A percentile compares a stretch with the other conserved stretches of the same genome.
Evolutionary conservation across 1,140 invertebrate species (phyloP).

Genomic region (Acromyrmex charruanus): DNA sequence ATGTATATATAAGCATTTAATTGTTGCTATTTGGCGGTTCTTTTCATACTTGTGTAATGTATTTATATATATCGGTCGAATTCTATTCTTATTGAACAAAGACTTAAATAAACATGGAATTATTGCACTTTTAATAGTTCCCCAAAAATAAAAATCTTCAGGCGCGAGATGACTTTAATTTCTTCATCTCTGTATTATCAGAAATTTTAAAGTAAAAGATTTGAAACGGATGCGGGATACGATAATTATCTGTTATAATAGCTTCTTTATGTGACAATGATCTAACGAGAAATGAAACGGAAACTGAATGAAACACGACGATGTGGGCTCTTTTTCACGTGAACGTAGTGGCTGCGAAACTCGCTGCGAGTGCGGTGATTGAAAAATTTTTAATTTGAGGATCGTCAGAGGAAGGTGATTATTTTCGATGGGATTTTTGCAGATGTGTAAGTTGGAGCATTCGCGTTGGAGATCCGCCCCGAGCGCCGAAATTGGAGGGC

Average conservation of each 20-base stretch:
- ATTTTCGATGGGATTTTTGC: background rate
- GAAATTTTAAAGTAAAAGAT: background rate
- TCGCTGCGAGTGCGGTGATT: background rate
- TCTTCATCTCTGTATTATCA: background rate
- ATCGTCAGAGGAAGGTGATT: background rate
- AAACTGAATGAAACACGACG: background rate
- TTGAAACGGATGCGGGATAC: background rate
- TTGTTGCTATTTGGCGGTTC: no score
- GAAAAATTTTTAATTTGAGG: background rate
- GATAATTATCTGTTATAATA: background rate
- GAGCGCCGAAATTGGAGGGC: background rate
- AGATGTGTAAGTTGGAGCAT: background rate
- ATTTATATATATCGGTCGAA: no score
- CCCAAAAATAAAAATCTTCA: no score
- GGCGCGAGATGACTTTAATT: background rate
- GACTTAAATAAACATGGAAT: background rate
- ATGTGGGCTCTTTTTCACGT: background rate
- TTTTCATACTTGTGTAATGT: no score
- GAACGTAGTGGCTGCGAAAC: background rate
- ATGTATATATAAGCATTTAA: no score
- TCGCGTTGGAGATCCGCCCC: background rate
- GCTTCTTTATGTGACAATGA: background rate
- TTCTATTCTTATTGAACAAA: no score
- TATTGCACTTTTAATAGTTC: background rate
- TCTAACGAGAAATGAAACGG: background rate